These are phyloP conservation scores for Aotus griseimembra DNA, from an alignment of 2,797 vertebrate genomes.

Conservation along the genomic window DNA sequence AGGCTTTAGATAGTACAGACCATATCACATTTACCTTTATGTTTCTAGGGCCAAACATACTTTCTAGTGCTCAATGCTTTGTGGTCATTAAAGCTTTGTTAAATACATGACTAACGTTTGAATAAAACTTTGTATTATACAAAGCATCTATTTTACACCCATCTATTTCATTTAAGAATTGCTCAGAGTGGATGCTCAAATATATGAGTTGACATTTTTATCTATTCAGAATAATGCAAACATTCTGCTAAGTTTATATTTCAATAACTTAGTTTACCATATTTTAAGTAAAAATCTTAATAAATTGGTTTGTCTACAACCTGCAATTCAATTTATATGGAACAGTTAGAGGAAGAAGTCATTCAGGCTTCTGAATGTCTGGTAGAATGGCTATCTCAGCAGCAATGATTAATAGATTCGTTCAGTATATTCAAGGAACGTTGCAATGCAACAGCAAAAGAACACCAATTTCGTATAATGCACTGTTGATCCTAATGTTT, in stretches of 20 bases:
- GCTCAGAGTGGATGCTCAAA: neutral
- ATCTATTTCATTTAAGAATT: neutral
- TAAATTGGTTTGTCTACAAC: neutral
- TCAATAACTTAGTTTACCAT: neutral
- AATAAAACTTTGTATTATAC: neutral
- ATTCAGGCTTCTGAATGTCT: neutral
- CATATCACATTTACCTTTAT: neutral
- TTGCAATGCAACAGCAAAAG: neutral
- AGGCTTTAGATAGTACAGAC: neutral
- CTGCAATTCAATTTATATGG: neutral
- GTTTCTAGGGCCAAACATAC: neutral
- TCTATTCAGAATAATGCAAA: constrained; percentile 18
- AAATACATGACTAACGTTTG: neutral
- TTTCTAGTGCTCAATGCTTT: neutral
- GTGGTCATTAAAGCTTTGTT: neutral
- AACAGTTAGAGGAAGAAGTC: neutral
- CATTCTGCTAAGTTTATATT: constrained; percentile 1
- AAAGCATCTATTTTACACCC: neutral
- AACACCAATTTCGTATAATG: neutral
- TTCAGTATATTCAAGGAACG: neutral
- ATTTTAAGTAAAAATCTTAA: neutral
- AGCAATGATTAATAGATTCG: constrained; percentile 4
- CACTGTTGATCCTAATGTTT: constrained; percentile 41
- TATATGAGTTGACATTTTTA: neutral
- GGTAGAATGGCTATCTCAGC: neutral